Conservation (phyloP, 2,113 vertebrate species). For the Brachyistius frenatus region DNA sequence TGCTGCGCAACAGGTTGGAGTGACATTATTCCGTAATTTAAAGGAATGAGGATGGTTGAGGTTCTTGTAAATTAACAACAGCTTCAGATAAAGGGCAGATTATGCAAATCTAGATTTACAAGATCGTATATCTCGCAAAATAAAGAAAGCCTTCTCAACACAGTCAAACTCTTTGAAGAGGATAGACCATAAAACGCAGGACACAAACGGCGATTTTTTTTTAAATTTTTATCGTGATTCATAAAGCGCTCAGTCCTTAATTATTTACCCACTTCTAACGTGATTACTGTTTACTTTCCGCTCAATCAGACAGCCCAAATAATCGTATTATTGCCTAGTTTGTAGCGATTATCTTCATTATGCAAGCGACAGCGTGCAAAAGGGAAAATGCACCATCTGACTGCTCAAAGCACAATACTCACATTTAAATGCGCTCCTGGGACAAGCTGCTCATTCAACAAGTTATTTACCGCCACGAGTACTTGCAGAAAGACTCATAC, state of each 20-base stretch:
- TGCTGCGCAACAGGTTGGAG: constrained; percentile 76
- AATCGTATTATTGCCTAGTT: constrained; percentile 17
- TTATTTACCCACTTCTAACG: constrained; percentile 20
- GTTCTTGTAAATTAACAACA: background rate
- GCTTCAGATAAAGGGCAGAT: background rate
- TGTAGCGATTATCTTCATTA: constrained; percentile 12
- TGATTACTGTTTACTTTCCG: constrained; percentile 9
- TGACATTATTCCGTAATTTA: background rate
- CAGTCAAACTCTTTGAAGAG: constrained; percentile 13
- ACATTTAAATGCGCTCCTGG: constrained; percentile 51
- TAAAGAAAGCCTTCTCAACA: background rate
- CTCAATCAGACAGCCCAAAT: constrained; percentile 33
- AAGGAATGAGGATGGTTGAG: background rate
- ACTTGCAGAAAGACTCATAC: background rate
- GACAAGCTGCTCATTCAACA: constrained; percentile 65
- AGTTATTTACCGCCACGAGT: constrained; percentile 52
- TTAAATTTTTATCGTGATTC: background rate
- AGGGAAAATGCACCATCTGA: background rate
- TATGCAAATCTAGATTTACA: background rate
- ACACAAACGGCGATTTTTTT: background rate
- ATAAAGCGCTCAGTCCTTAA: background rate
- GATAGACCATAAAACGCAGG: background rate
- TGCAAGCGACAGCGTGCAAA: constrained; percentile 23
- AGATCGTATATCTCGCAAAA: background rate
- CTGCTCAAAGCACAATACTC: constrained; percentile 53